Percentiles rank a stretch among this genome's conserved stretches.
Conservation (phyloP, 2,888 invertebrate species). For the Diabrotica balteata region DNA sequence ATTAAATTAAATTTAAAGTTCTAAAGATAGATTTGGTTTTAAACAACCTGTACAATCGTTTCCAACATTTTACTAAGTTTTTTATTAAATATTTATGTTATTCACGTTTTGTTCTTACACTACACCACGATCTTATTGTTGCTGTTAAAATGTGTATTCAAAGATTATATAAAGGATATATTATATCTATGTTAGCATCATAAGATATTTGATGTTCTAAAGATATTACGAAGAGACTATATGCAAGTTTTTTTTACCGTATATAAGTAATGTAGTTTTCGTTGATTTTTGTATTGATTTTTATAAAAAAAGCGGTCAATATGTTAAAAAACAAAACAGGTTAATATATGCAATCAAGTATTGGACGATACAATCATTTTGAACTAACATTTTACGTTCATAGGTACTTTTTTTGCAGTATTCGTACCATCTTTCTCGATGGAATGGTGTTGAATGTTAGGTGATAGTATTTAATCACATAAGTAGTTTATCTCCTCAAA, state of each 20-base stretch:
- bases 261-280: neutral
- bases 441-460: too few species aligned
- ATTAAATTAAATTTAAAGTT: neutral
- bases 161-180: constrained; percentile 29
- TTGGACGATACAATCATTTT: constrained; percentile 39
- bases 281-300: constrained; percentile 10
- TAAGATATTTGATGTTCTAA: constrained; percentile 25
- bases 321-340: constrained; percentile 30
- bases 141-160: constrained; percentile 34
- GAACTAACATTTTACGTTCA: constrained; percentile 24
- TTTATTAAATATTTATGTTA: neutral
- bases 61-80: neutral
- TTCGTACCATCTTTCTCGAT: too few species aligned
- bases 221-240: constrained; percentile 6
- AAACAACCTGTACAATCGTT: neutral
- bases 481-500: too few species aligned
- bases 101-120: constrained; percentile 16
- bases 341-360: constrained; percentile 38
- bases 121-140: constrained; percentile 37
- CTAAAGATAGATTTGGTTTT: neutral
- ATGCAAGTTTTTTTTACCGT: constrained; percentile 3
- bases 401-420: constrained; percentile 28
- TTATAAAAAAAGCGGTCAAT: constrained; percentile 30
- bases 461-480: too few species aligned
- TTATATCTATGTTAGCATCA: constrained; percentile 35